phyloP scores from a whole-genome alignment of 2,888 invertebrate species.

The Smittia aterrima region DNA sequence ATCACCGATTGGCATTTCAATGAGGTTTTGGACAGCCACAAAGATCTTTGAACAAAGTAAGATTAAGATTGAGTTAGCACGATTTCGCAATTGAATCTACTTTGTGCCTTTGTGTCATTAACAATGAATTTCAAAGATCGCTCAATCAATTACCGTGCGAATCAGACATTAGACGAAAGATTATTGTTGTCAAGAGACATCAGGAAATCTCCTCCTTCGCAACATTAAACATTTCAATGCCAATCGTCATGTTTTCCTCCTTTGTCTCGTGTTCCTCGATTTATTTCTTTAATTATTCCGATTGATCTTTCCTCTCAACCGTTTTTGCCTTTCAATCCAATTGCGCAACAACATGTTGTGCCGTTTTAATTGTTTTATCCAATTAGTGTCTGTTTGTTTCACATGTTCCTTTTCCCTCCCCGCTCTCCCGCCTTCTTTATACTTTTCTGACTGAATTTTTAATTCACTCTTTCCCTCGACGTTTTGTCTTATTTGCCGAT shows the following conservation, averaged over 20 bases:
- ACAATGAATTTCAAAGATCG: background rate
- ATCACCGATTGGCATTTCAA: slow-evolving; percentile 27
- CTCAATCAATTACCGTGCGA: background rate
- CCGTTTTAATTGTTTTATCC: slow-evolving; percentile 41
- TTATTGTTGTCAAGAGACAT: background rate
- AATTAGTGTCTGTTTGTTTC: slow-evolving; percentile 41
- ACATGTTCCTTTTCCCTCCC: slow-evolving; percentile 18
- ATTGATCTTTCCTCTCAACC: background rate
- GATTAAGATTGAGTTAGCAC: slow-evolving; percentile 23
- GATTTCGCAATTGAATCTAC: slow-evolving; percentile 28
- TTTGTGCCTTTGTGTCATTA: slow-evolving; percentile 6
- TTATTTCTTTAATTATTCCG: background rate
- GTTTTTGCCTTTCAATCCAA: background rate
- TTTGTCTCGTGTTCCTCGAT: background rate
- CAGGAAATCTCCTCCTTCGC: background rate
- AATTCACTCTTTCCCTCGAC: slow-evolving; percentile 13
- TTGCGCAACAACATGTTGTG: slow-evolving; percentile 17
- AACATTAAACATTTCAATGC: background rate
- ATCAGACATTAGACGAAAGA: background rate
- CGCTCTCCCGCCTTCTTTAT: background rate
- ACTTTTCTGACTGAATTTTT: slow-evolving; percentile 20
- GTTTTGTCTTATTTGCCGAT: slow-evolving; percentile 33
- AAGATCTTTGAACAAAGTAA: slow-evolving; percentile 19
- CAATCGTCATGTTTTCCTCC: background rate
- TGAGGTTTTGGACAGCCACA: background rate